Base-by-base conservation (phyloP, 1,140 invertebrate genomes). In the Drosophila cardini region DNA sequence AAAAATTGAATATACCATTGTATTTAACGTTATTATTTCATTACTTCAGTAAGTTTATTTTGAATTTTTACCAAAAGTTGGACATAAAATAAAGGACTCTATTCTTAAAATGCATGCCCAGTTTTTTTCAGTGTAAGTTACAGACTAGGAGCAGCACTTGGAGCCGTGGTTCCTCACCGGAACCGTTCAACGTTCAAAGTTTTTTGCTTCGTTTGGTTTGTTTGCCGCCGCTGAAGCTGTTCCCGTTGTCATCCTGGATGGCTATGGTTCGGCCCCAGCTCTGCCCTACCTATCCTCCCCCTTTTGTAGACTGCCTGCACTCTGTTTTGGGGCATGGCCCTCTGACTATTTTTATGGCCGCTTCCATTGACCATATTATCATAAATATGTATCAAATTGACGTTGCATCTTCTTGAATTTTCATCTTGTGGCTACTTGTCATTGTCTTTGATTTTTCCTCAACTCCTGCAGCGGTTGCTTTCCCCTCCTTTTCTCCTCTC, bases 301-400 rank as follows among this genome's bases (percentile, higher is more conserved):
- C n/a, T 10, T 34, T 60, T 26, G 45, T 42, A 65, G 48, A 15
- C 52, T 65, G 52, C 30, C 38, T 61, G 65, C 60, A 55, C 50
- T 50, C 26, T 45, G 32, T 38, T 58, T 34, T 58, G 50, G 21
- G 52, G 38, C 70, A 34, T 69, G 64, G 10, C 45, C 57, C 56
- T 30, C 46, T 16, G 46, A 58, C 68, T 62, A 68, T 70, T 85
- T 85, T 84, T 84, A 73, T 84, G 81, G 60, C 36, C 53, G 52
- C 56, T 72, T 60, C 62, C 68, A 76, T 58, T 48, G 81, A 75
- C 57, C 83, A 89, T 89, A 87, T 87, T 87, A 89, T 87, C 83
- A 87, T 87, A 87, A 87, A 87, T 87, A 87, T 87, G 83, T 87
- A 87, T 87, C 83, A 87, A 87, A 87, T 87, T 87, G 83, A 87